A percentile compares a stretch with the other conserved stretches of the same genome.
phyloP scores from a whole-genome alignment of 1,140 invertebrate genomes.

The Oscheius sp. region DNA sequence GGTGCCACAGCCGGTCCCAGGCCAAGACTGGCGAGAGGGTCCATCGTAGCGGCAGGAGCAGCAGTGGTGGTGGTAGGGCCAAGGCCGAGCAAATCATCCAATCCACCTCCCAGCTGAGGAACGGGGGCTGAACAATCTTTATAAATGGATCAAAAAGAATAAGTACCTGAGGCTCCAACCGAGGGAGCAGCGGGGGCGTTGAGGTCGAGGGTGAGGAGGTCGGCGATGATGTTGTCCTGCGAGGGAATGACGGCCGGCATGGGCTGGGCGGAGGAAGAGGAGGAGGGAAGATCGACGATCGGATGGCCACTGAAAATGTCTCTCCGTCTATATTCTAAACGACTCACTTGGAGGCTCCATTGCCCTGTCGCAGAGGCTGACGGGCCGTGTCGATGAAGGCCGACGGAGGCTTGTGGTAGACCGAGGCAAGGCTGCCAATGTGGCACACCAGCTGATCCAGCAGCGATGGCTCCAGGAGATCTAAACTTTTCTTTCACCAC shows the following conservation, averaged over 20 bases:
- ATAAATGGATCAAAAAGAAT: background rate
- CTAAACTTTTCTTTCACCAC: background rate
- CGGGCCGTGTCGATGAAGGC: conserved; percentile 86
- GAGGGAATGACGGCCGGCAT: conserved; percentile 77
- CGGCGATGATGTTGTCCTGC: conserved; percentile 92
- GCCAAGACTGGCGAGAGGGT: conserved; percentile 41
- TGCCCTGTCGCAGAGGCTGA: conserved; percentile 62
- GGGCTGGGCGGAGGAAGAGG: conserved; percentile 49
- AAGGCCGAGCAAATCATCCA: conserved; percentile 73
- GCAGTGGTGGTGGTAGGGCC: conserved; percentile 65
- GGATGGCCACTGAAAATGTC: conserved; percentile 10
- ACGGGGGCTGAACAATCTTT: conserved; percentile 44
- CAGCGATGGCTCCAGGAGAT: conserved; percentile 87
- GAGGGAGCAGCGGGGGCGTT: conserved; percentile 23
- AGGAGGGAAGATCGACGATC: conserved; percentile 7
- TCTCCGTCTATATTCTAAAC: background rate
- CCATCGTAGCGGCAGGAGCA: conserved; percentile 25
- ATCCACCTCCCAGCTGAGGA: conserved; percentile 51
- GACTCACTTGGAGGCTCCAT: background rate
- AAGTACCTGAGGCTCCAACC: background rate
- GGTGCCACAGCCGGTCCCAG: conserved; percentile 39
- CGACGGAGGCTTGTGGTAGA: conserved; percentile 98
- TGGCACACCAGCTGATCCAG: conserved; percentile 98
- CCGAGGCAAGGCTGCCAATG: conserved; percentile 94
- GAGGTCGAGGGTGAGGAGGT: conserved; percentile 87